phyloP scores from a whole-genome alignment of 1,140 invertebrate species.

The Drosophila equinoxialis region DNA sequence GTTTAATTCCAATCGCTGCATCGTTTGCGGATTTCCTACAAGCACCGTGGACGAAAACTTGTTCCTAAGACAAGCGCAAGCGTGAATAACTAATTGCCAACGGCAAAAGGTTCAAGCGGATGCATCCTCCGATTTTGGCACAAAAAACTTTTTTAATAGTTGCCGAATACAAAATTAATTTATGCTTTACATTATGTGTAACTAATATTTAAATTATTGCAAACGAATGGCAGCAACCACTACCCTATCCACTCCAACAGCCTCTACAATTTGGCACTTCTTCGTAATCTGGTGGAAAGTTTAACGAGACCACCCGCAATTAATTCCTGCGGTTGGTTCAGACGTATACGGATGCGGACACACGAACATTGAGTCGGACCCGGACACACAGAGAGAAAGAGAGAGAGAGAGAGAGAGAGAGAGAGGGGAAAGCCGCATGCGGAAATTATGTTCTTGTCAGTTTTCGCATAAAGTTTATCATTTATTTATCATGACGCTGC shows the following conservation, averaged over 20 bases:
- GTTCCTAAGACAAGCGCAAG: slow-evolving; percentile 66
- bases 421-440: slow-evolving; percentile 16
- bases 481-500: slow-evolving; percentile 61
- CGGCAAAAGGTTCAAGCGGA: slow-evolving; percentile 64
- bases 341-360: slow-evolving; percentile 34
- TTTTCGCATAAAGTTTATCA: slow-evolving; percentile 60
- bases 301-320: slow-evolving; percentile 67
- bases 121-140: slow-evolving; percentile 32
- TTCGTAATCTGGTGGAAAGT: slow-evolving; percentile 45
- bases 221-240: slow-evolving; percentile 42
- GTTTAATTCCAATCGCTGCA: slow-evolving; percentile 43
- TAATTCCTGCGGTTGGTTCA: slow-evolving; percentile 55
- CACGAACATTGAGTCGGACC: not conserved
- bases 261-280: slow-evolving; percentile 10
- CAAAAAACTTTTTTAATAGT: slow-evolving; percentile 73
- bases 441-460: slow-evolving; percentile 69
- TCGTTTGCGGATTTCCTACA: slow-evolving; percentile 17
- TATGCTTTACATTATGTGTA: slow-evolving; percentile 81
- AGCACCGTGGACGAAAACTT: slow-evolving; percentile 36
- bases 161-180: slow-evolving; percentile 80
- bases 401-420: no score
- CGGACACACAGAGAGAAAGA: no score
- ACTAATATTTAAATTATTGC: slow-evolving; percentile 79
- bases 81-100: slow-evolving; percentile 82
- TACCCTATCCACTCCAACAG: not conserved